Conservation (phyloP, 2,888 invertebrate genomes). For the Hoplodrina blanda region DNA sequence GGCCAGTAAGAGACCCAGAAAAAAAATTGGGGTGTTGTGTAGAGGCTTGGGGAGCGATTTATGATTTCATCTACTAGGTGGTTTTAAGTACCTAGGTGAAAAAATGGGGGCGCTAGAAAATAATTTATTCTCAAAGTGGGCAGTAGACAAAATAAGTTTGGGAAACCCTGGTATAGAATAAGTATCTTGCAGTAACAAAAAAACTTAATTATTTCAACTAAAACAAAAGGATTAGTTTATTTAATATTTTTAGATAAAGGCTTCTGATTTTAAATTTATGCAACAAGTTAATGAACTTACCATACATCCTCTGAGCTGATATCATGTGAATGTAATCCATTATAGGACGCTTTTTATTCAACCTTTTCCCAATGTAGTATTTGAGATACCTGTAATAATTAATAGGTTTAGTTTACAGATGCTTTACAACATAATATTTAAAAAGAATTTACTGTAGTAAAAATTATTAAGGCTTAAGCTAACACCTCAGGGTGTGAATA, state of each 20-base stretch:
- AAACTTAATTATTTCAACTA: neutral
- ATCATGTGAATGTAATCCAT: slow-evolving; percentile 95
- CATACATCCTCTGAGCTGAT: slow-evolving; percentile 95
- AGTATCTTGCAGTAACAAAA: neutral
- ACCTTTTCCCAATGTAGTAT: slow-evolving; percentile 92
- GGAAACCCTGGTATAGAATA: too few species aligned
- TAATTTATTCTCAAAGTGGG: too few species aligned
- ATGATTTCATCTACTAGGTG: too few species aligned
- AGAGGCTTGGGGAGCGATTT: too few species aligned
- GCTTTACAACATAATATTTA: neutral
- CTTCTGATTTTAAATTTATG: neutral
- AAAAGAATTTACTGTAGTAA: neutral
- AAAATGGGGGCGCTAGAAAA: too few species aligned
- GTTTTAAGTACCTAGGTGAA: too few species aligned
- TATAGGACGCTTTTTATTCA: slow-evolving; percentile 92
- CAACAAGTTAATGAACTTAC: slow-evolving; percentile 84
- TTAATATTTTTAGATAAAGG: too few species aligned
- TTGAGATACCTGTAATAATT: slow-evolving; percentile 91
- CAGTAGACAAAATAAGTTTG: too few species aligned
- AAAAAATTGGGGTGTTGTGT: too few species aligned
- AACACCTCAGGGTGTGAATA: neutral
- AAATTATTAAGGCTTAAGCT: neutral
- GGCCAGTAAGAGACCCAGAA: too few species aligned
- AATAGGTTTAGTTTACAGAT: neutral
- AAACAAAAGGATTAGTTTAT: too few species aligned